A percentile compares a stretch with the other conserved stretches of the same genome.
phyloP scores from a whole-genome alignment of 1,140 invertebrate species.

The Drosophila fuyamai region DNA sequence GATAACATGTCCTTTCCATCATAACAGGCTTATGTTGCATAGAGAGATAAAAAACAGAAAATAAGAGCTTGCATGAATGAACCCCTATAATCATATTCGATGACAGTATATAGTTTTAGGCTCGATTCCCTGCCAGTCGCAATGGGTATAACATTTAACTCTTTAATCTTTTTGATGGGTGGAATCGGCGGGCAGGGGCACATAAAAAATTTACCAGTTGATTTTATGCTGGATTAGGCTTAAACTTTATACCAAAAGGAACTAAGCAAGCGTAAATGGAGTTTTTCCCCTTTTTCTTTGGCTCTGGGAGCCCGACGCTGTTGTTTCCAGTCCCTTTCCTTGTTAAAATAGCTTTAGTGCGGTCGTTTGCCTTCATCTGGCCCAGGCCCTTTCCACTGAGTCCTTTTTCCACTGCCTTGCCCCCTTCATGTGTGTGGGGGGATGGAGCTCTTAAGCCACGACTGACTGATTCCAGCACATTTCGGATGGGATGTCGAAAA shows the following conservation, averaged over 20 bases:
- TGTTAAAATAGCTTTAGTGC: slow-evolving; percentile 79
- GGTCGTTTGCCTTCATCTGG: slow-evolving; percentile 55
- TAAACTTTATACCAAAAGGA: slow-evolving; percentile 83
- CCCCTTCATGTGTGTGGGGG: slow-evolving; percentile 20
- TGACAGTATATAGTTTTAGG: slow-evolving; percentile 57
- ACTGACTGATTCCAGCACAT: slow-evolving; percentile 73
- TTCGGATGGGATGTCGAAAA: slow-evolving; percentile 54
- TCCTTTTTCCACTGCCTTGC: slow-evolving; percentile 34
- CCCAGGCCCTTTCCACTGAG: slow-evolving; percentile 26
- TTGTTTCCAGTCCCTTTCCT: slow-evolving; percentile 73
- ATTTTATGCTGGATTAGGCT: slow-evolving; percentile 84
- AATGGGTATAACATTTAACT: slow-evolving; percentile 70
- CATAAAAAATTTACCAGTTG: slow-evolving; percentile 84
- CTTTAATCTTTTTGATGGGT: slow-evolving; percentile 71
- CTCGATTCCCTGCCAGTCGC: slow-evolving; percentile 17
- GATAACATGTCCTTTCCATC: slow-evolving; percentile 44
- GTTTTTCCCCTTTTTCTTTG: slow-evolving; percentile 41
- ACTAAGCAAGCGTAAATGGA: slow-evolving; percentile 83
- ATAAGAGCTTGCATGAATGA: slow-evolving; percentile 36
- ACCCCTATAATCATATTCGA: slow-evolving; percentile 57
- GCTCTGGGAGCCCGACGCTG: slow-evolving; percentile 19
- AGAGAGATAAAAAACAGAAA: slow-evolving; percentile 24
- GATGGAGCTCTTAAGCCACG: slow-evolving; percentile 53
- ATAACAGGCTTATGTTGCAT: slow-evolving; percentile 40
- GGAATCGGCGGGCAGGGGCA: slow-evolving; percentile 27